These are phyloP conservation scores for Epirrhoe tristata DNA, from an alignment of 2,888 invertebrate genomes.

Conservation along the genomic window DNA sequence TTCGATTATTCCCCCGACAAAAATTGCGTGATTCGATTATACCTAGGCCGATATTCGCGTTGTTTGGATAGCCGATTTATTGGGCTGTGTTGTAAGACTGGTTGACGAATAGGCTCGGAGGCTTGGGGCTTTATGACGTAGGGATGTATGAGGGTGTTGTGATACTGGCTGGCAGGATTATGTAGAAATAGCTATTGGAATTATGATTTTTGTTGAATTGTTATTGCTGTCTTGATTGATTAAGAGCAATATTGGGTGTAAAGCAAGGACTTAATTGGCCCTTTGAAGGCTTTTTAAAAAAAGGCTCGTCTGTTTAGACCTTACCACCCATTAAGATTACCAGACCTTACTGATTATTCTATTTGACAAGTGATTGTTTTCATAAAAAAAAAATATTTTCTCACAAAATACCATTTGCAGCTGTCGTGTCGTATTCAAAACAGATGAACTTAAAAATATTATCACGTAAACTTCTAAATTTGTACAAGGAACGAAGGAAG, in stretches of 20 bases:
- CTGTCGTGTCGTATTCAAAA: neutral
- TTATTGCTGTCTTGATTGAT: too few species aligned
- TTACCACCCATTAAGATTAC: too few species aligned
- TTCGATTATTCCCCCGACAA: slow-evolving; percentile 37
- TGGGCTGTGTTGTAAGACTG: slow-evolving; percentile 11
- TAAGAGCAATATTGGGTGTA: too few species aligned
- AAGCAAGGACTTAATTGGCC: too few species aligned
- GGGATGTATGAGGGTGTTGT: neutral
- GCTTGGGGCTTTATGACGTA: slow-evolving; percentile 14
- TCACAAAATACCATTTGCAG: neutral
- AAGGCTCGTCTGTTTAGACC: too few species aligned
- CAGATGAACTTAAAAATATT: neutral
- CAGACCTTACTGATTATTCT: too few species aligned
- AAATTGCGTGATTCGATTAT: slow-evolving; percentile 45
- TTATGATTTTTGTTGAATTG: neutral
- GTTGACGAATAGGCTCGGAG: slow-evolving; percentile 19
- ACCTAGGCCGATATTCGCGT: slow-evolving; percentile 35
- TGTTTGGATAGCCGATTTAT: slow-evolving; percentile 27
- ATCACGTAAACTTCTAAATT: neutral
- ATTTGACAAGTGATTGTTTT: too few species aligned
- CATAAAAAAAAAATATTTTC: too few species aligned
- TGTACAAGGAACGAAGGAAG: neutral
- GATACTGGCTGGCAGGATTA: neutral
- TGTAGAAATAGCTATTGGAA: neutral
- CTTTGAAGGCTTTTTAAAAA: too few species aligned